Conservation (phyloP, 1,140 invertebrate genomes). For the Drosophila persimilis region DNA sequence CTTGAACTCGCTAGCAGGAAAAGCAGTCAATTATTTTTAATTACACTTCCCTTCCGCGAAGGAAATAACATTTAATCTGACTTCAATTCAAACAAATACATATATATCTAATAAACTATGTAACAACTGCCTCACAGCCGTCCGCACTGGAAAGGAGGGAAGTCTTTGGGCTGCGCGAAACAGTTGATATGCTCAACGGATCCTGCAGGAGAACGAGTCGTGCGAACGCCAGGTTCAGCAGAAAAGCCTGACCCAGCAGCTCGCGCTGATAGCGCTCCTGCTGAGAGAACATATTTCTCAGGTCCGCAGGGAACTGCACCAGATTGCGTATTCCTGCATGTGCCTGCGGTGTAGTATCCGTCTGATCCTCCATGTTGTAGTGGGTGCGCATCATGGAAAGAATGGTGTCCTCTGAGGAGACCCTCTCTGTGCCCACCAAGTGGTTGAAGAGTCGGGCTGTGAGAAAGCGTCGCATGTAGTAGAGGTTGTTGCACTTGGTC, state of each 20-base stretch:
- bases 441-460: conserved; percentile 73
- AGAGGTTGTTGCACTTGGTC: conserved; percentile 52
- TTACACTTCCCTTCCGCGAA: too few relatives aligned
- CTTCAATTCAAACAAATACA: too few relatives aligned
- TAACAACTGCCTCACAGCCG: not conserved
- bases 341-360: not conserved
- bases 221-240: conserved; percentile 72
- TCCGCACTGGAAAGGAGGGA: not conserved
- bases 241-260: conserved; percentile 68
- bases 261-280: conserved; percentile 67
- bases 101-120: not conserved
- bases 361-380: conserved; percentile 43
- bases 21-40: too few relatives aligned
- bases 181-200: conserved; percentile 44
- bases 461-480: conserved; percentile 66
- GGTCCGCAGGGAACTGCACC: conserved; percentile 58
- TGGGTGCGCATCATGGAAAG: conserved; percentile 61
- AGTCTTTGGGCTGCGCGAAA: conserved; percentile 43
- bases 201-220: conserved; percentile 68
- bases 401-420: conserved; percentile 69
- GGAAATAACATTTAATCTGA: too few relatives aligned
- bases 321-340: conserved; percentile 4
- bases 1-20: too few relatives aligned
- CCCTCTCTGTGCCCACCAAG: conserved; percentile 72
- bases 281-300: conserved; percentile 51